These are phyloP conservation scores for Coptodon bakossiorum DNA, from an alignment of 2,113 vertebrate species.

Conservation along the genomic window DNA sequence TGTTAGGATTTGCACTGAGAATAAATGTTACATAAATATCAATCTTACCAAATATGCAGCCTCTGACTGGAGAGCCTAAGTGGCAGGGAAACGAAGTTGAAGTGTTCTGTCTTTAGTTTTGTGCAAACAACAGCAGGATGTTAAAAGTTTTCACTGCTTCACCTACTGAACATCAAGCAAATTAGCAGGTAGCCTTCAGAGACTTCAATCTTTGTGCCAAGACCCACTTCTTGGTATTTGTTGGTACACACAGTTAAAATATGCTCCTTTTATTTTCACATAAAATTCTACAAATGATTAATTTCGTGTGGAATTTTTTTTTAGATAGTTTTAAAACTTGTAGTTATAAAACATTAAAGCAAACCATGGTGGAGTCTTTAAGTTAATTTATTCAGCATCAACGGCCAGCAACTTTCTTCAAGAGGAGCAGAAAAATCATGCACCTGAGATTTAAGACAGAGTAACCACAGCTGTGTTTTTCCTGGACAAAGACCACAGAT, in stretches of 20 bases:
- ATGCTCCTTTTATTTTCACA: neutral
- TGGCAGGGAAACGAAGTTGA: neutral
- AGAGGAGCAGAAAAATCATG: neutral
- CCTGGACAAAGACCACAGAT: constrained; percentile 24
- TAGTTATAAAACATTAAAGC: neutral
- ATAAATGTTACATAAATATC: neutral
- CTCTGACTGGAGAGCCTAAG: neutral
- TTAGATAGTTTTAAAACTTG: neutral
- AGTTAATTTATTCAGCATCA: neutral
- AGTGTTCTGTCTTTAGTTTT: neutral
- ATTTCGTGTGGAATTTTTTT: accelerated
- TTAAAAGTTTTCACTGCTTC: neutral
- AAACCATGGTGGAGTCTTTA: neutral
- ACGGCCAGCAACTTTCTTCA: neutral
- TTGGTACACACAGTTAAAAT: neutral
- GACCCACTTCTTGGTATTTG: neutral
- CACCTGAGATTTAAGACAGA: neutral
- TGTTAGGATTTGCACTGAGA: neutral
- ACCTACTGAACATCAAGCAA: neutral
- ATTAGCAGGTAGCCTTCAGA: neutral
- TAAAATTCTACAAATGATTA: neutral
- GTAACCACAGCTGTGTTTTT: neutral
- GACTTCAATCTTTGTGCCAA: neutral
- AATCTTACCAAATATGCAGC: neutral
- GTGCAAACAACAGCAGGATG: neutral